phyloP scores from a whole-genome alignment of 2,888 invertebrate species.

The Nomada ruficornis region DNA sequence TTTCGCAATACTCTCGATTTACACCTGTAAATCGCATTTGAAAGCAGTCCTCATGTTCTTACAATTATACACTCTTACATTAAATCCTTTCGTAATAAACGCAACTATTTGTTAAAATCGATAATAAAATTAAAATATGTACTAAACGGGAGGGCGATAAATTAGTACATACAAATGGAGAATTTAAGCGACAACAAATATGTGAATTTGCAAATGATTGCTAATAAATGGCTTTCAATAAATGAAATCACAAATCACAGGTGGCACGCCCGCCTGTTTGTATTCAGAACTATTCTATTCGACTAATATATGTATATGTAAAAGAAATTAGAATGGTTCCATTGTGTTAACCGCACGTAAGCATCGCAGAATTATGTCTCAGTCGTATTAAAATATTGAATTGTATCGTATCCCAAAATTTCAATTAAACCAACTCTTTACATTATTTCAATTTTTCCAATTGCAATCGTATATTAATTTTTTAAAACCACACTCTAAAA shows the following conservation, averaged over 20 bases:
- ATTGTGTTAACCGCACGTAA: neutral
- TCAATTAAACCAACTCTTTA: too few species aligned
- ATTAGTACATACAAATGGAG: neutral
- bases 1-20: neutral
- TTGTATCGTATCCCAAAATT: too few species aligned
- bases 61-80: too few species aligned
- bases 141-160: neutral
- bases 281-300: too few species aligned
- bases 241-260: neutral
- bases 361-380: too few species aligned
- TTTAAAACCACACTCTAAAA: too few species aligned
- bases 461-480: too few species aligned
- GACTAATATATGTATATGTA: neutral
- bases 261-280: neutral
- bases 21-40: neutral
- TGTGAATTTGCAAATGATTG: neutral
- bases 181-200: neutral
- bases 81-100: too few species aligned
- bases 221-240: neutral
- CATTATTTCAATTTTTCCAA: too few species aligned
- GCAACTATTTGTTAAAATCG: too few species aligned
- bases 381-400: too few species aligned
- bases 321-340: neutral
- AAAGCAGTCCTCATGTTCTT: too few species aligned
- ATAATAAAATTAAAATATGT: neutral